Conservation (phyloP, 2,113 vertebrate species). For the Circaetus gallicus region DNA sequence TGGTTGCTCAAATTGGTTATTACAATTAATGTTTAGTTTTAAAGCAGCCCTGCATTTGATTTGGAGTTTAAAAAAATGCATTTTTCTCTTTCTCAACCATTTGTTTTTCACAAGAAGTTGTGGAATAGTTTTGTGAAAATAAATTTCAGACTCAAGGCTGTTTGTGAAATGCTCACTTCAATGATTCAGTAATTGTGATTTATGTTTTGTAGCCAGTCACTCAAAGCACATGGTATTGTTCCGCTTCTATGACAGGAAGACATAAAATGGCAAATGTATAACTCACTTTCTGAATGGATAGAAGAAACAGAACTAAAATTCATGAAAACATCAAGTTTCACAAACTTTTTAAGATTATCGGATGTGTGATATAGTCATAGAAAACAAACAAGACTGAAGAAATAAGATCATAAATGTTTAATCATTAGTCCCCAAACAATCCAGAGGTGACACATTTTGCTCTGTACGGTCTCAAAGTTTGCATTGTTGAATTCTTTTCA, state of each 20-base stretch:
- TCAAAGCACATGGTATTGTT: neutral
- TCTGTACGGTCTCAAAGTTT: neutral
- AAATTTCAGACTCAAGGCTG: neutral
- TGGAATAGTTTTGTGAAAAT: neutral
- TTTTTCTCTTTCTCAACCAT: neutral
- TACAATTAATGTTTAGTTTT: neutral
- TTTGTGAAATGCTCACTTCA: constrained; percentile 2
- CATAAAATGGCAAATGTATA: neutral
- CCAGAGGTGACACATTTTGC: neutral
- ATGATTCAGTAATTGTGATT: constrained; percentile 4
- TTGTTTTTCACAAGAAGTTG: neutral
- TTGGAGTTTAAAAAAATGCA: neutral
- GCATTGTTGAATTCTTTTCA: neutral
- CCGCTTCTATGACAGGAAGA: neutral
- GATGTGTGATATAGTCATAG: neutral
- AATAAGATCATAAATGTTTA: neutral
- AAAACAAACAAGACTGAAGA: neutral
- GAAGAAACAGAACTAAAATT: neutral
- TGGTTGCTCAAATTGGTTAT: neutral
- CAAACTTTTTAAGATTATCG: neutral
- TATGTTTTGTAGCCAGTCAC: neutral
- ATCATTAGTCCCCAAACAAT: neutral
- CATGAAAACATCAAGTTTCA: neutral
- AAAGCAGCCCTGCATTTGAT: neutral
- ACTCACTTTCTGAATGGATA: neutral